phyloP scores from a whole-genome alignment of 53 echinoderm and acorn worm genomes.

The Temnopleurus reevesii region DNA sequence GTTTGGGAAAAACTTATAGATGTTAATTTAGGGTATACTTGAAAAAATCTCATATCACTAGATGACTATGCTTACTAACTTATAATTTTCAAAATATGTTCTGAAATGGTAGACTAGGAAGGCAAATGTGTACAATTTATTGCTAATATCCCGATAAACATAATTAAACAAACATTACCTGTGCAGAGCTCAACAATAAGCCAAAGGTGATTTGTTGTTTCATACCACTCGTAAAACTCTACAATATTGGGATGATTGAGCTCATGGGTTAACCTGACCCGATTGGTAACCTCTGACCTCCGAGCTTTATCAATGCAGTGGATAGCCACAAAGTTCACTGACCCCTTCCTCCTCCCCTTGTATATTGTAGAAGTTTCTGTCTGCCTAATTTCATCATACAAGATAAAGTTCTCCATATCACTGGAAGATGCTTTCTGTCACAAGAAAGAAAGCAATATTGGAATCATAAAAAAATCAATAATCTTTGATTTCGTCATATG shows the following conservation, averaged over 20 bases:
- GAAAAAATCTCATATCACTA: too few species aligned
- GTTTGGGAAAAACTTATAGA: too few species aligned
- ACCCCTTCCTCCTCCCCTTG: slow-evolving; percentile 94
- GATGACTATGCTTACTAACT: too few species aligned
- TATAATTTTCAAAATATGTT: too few species aligned
- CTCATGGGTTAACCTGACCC: slow-evolving; percentile 93
- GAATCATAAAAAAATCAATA: not conserved
- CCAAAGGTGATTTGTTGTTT: slow-evolving; percentile 98
- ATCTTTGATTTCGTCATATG: too few species aligned
- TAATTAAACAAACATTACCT: slow-evolving; percentile 72
- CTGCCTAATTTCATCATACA: slow-evolving; percentile 90
- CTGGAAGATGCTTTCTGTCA: not conserved
- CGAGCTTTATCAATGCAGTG: slow-evolving; percentile 90
- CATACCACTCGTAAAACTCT: slow-evolving; percentile 97
- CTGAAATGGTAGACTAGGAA: too few species aligned
- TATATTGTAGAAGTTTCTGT: slow-evolving; percentile 76
- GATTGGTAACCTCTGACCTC: slow-evolving; percentile 83
- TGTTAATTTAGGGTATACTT: too few species aligned
- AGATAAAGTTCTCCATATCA: slow-evolving; percentile 95
- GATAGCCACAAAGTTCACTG: slow-evolving; percentile 94
- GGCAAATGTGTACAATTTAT: too few species aligned
- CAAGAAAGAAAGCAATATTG: not conserved
- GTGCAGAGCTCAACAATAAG: slow-evolving; percentile 97
- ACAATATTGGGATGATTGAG: slow-evolving; percentile 82
- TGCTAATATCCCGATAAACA: too few species aligned